Evolutionary conservation across 1,140 invertebrate species (phyloP).

Genomic region (Orchesella cincta): DNA sequence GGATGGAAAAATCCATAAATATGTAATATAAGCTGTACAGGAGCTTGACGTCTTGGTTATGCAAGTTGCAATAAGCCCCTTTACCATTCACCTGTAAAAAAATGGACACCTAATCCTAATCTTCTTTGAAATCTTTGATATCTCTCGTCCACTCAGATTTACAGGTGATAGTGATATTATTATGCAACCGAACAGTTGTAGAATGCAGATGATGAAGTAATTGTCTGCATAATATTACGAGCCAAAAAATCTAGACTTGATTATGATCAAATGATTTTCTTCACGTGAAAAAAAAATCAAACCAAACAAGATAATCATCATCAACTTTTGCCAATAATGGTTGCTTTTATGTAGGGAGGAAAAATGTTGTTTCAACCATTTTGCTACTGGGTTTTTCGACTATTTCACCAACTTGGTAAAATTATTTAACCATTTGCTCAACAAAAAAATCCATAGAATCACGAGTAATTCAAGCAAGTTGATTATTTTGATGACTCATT

Average conservation of each 20-base stretch:
- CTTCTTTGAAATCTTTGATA: too few relatives aligned
- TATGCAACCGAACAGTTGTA: too few relatives aligned
- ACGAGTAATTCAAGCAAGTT: neutral
- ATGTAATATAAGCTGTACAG: too few relatives aligned
- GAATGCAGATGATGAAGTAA: slow-evolving; percentile 23
- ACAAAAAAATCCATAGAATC: neutral
- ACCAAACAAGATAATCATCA: slow-evolving; percentile 24
- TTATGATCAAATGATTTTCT: neutral
- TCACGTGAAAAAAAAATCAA: slow-evolving; percentile 4
- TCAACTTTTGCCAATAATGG: neutral
- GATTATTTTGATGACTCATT: slow-evolving; percentile 10
- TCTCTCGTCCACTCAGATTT: too few relatives aligned
- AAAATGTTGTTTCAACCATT: neutral
- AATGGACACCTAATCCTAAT: too few relatives aligned
- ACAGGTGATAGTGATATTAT: too few relatives aligned
- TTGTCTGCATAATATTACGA: neutral
- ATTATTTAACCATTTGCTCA: neutral
- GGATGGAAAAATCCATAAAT: too few relatives aligned
- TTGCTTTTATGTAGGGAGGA: neutral
- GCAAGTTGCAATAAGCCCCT: too few relatives aligned
- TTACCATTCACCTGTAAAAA: too few relatives aligned
- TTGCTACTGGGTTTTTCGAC: slow-evolving; percentile 11
- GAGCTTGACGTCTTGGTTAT: too few relatives aligned
- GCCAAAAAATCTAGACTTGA: neutral
- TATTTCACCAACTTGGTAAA: neutral